Base-by-base conservation (phyloP, 2,797 vertebrate genomes). In the Malurus splendens region DNA sequence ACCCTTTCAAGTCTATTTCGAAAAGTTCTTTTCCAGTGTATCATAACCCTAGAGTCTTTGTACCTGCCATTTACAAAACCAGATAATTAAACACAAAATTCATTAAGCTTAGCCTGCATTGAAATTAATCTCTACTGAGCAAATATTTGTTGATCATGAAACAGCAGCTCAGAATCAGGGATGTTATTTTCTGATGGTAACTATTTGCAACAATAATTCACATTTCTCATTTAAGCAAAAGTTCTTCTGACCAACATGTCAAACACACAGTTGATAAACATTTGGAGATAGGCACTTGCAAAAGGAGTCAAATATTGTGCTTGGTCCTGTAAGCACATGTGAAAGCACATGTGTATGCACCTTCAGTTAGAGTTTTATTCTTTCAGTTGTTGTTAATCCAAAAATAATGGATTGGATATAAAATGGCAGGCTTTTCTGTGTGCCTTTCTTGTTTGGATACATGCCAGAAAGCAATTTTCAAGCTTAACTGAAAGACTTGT, bases 401-500 rank as follows among this genome's bases (percentile, higher is more conserved):
- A 68, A 92, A 90, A 89, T 77, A 92, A 91, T 56, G 41, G 52
- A 52, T 45, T 76, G 14, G 41, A 28, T 84, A 82, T 67, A 62
- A 90, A 92, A 85, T 32, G n/a, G 44, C 45, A 80, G 39, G 47
- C 30, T 82, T 80, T 86, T 82, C 38, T 70, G 14, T 62, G 25
- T n/a, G 24, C 25, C 14, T 64, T 75, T 89, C 42, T 76, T 79
- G 22, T 68, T 60, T 77, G 77, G 85, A 68, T 38, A 56, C 22
- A 70, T 71, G 42, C 87, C 70, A 94, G 71, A 77, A 81, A 82
- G 76, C 19, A 70, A 88, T 82, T 86, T 86, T 82, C 56, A 90
- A 73, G 66, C 55, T 90, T 68, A 82, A 86, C 51, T 85, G 86
- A 88, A 93, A 75, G 65, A 65, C 65, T 88, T 64, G 18, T 87